Conservation (phyloP, 2,797 vertebrate genomes). For the Arctocebus calabarensis region DNA sequence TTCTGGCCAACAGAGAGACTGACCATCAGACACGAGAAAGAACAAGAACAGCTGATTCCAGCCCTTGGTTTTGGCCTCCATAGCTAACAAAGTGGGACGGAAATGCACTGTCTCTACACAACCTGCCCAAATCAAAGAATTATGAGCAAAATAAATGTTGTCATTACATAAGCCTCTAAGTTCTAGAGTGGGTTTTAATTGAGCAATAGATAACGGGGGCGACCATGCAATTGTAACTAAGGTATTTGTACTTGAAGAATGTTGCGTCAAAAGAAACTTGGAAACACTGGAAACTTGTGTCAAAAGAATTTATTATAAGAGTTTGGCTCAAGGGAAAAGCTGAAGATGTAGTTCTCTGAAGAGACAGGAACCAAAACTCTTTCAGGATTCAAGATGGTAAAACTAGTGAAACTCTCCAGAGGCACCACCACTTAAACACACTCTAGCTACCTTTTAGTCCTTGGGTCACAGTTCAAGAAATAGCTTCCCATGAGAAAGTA, state of each 20-base stretch:
- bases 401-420: neutral
- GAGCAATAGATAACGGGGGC: neutral
- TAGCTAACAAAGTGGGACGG: neutral
- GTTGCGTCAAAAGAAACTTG: too few relatives aligned
- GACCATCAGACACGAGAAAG: neutral
- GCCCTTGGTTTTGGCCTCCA: neutral
- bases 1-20: neutral
- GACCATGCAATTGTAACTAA: neutral
- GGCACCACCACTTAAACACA: neutral
- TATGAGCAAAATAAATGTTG: neutral
- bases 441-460: neutral
- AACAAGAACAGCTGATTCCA: neutral
- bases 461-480: slow-evolving; percentile 1
- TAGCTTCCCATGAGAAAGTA: neutral
- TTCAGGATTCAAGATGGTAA: neutral
- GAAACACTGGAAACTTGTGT: too few relatives aligned
- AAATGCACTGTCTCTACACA: neutral
- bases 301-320: neutral
- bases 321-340: neutral
- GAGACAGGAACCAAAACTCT: neutral
- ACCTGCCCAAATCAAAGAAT: neutral
- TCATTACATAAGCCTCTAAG: neutral
- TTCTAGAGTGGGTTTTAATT: neutral
- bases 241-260: neutral
- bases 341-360: slow-evolving; percentile 1